A percentile compares a stretch with the other conserved stretches of the same genome.
These are phyloP conservation scores for Schlechtendalia chinensis DNA, from an alignment of 1,140 invertebrate genomes.

Conservation along the genomic window DNA sequence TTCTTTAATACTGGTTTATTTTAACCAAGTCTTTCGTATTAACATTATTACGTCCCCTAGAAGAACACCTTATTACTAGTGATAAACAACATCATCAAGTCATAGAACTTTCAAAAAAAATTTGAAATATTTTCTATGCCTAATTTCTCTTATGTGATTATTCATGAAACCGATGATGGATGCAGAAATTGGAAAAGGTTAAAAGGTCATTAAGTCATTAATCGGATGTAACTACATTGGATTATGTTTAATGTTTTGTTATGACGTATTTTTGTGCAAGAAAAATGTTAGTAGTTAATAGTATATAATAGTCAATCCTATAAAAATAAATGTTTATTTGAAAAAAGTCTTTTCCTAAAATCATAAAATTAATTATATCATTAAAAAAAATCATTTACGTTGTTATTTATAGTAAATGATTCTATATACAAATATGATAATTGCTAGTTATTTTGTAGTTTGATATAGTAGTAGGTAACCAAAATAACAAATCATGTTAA, in stretches of 20 bases:
- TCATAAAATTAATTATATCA: too few relatives aligned
- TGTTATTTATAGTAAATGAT: too few relatives aligned
- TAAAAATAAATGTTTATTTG: neutral
- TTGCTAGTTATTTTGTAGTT: too few relatives aligned
- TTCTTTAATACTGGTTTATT: conserved; percentile 26
- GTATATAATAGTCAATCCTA: neutral
- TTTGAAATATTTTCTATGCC: conserved; percentile 23
- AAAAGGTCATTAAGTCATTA: conserved; percentile 25
- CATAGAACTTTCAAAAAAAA: conserved; percentile 36
- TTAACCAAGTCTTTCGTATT: conserved; percentile 30
- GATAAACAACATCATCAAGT: conserved; percentile 43
- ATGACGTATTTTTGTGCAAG: neutral
- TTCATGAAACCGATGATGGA: conserved; percentile 22
- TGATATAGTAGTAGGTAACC: too few relatives aligned
- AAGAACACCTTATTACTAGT: conserved; percentile 46
- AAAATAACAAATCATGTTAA: too few relatives aligned
- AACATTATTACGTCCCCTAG: conserved; percentile 37
- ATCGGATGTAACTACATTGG: neutral
- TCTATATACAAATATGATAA: too few relatives aligned
- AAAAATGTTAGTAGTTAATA: neutral
- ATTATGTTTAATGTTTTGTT: neutral
- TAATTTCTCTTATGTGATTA: conserved; percentile 18
- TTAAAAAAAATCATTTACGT: too few relatives aligned
- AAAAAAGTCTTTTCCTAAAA: too few relatives aligned
- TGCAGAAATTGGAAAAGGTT: neutral